Base-by-base conservation (phyloP, 2,113 vertebrate genomes). In the Mungos mungo region DNA sequence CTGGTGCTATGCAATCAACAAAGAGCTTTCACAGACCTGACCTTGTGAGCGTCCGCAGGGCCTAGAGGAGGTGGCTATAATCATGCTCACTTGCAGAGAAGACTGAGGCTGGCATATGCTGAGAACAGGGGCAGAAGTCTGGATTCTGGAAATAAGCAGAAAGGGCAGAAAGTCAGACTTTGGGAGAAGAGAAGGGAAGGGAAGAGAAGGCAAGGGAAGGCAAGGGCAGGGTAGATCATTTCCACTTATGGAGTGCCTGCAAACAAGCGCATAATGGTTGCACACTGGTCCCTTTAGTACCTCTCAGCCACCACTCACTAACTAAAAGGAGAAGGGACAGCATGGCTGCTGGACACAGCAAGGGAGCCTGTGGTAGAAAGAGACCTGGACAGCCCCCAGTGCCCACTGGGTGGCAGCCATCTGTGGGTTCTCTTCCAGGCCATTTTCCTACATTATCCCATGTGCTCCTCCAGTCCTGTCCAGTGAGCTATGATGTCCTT, bases 391-490 rank as follows among this genome's bases (percentile, higher is more conserved):
- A 27, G 33, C 33, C 76, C 84, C 9, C 4, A 25, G 47, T 31
- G 47, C 31, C n/a, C 27, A 14, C 21, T 7, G 7, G 0, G 3
- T 7, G 33, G 29, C 4, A 45, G 3, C 19, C 7, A 0, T 21
- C 1, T 0, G 52, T 25, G 14, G 21, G 21, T 2, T 95, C 38
- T 33, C 15, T n/a, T 16, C 50, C 47, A 21, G 52, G 50, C 27
- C 0, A 0, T 76, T 45, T 31, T n/a, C 47, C 68, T n/a, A 2
- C 14, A 3, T 41, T 21, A 15, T 90, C 76, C 25, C 3, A 1
- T 4, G 3, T 27, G 60, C 16, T 76, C 45, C 72, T 65, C 38
- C 12, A 31, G 38, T 29, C 15, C 77, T 68, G 0, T 50, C 50
- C 23, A 45, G 5, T 19, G n/a, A 54, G 25, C 14, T 9, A 0